Evolutionary conservation across 2,113 vertebrate genomes (phyloP).

Genomic region (Falcunculus frontatus): DNA sequence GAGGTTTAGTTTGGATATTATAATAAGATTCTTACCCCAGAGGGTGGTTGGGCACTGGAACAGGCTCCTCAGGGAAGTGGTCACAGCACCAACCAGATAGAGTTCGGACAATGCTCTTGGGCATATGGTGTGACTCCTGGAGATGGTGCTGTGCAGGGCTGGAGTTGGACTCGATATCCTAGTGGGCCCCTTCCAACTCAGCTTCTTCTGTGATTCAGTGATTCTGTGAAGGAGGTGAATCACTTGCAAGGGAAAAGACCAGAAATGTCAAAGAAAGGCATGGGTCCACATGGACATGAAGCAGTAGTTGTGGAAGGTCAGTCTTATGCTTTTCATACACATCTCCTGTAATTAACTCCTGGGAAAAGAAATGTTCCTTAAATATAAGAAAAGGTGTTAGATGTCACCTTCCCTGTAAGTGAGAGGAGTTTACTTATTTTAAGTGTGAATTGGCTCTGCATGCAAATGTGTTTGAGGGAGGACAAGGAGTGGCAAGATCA

Average conservation of each 20-base stretch:
- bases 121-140: background rate
- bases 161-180: background rate
- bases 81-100: background rate
- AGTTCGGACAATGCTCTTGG: background rate
- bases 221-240: background rate
- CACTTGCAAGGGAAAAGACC: background rate
- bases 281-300: background rate
- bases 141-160: background rate
- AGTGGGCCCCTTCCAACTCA: background rate
- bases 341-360: background rate
- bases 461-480: background rate
- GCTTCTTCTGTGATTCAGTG: background rate
- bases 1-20: background rate
- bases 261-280: background rate
- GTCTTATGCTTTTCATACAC: background rate
- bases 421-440: background rate
- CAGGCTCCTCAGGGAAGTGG: background rate
- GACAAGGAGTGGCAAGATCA: fast-evolving
- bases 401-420: background rate
- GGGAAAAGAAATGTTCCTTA: background rate
- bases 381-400: background rate
- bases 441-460: background rate
- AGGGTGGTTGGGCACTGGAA: background rate
- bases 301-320: background rate
- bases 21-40: background rate